Evolutionary conservation across 2,888 invertebrate genomes (phyloP).

Genomic region (Amphipoea lucens): DNA sequence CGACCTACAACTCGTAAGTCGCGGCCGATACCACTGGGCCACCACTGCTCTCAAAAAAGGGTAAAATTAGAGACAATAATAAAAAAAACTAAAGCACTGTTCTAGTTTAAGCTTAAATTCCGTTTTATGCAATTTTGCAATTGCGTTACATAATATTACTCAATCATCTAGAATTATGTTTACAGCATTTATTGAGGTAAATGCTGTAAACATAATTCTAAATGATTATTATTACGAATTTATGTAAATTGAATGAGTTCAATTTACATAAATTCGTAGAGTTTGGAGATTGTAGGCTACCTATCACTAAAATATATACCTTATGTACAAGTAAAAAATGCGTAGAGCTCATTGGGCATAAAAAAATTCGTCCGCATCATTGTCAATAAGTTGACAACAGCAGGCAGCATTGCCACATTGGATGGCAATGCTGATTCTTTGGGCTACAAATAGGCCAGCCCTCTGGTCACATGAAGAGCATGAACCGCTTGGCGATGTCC

Average conservation of each 20-base stretch:
- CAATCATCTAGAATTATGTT: constrained; percentile 10
- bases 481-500: too few relatives aligned
- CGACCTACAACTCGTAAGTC: too few relatives aligned
- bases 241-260: not conserved
- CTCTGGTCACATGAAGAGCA: too few relatives aligned
- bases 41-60: too few relatives aligned
- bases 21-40: too few relatives aligned
- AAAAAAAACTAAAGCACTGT: constrained; percentile 1
- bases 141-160: constrained; percentile 2
- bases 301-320: not conserved
- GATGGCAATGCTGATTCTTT: not conserved
- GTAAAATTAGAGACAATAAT: constrained; percentile 13
- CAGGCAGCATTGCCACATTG: not conserved
- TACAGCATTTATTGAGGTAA: not conserved
- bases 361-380: not conserved
- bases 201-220: too few relatives aligned
- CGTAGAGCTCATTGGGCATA: not conserved
- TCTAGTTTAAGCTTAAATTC: not conserved
- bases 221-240: too few relatives aligned
- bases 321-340: not conserved
- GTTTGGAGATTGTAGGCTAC: not conserved
- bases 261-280: constrained; percentile 17
- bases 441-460: not conserved
- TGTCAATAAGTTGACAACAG: not conserved
- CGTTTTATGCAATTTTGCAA: constrained; percentile 1